Evolutionary conservation across 1,140 invertebrate species (phyloP), one percentile per base, ranked within the genome.

Genomic region (Kradibia gibbosae): DNA sequence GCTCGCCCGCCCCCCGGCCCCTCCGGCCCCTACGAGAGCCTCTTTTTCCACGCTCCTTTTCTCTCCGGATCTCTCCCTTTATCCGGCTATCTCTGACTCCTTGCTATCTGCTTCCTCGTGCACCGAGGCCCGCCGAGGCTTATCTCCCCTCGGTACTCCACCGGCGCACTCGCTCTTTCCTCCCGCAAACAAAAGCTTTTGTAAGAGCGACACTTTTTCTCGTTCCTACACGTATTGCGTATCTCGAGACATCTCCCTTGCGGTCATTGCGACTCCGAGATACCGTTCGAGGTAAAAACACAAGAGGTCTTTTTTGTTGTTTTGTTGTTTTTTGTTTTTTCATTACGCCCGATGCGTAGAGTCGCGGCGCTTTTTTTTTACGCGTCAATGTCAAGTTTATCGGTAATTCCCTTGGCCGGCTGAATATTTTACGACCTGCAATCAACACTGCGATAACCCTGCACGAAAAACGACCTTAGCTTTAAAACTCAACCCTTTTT

Each of bases 1-100:
- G 2, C 17, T 15, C n/a, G n/a, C n/a, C n/a, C n/a, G n/a, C n/a
- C n/a, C n/a, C n/a, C n/a, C n/a, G n/a, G n/a, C 10, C 17, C 22
- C 65, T 70, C 8, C 36, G 15, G 7, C n/a, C 42, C 39, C 62
- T 17, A 2, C 15, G 7, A 34, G 7, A 34, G 60, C 17, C 50
- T 67, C 22, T 77, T 45, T 65, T 77, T 39, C n/a, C 60, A 13
- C 75, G 34, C 75, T 62, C 55, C 5, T 25, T 77, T 25, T 53
- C 62, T 70, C 36, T 70, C 76, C 48, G 39, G 7, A 13, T 72
- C 45, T 60, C 67, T 79, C 65, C 39, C 20, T 71, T 71, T 57
- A 53, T 53, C 77, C 28, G 4, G 4, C 28, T 55, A n/a, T 55
- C n/a, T 65, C n/a, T 3, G 11, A 31, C 15, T n/a, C 31, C 36